Conservation (phyloP, 2,888 invertebrate genomes). For the Polydrusus tereticollis region DNA sequence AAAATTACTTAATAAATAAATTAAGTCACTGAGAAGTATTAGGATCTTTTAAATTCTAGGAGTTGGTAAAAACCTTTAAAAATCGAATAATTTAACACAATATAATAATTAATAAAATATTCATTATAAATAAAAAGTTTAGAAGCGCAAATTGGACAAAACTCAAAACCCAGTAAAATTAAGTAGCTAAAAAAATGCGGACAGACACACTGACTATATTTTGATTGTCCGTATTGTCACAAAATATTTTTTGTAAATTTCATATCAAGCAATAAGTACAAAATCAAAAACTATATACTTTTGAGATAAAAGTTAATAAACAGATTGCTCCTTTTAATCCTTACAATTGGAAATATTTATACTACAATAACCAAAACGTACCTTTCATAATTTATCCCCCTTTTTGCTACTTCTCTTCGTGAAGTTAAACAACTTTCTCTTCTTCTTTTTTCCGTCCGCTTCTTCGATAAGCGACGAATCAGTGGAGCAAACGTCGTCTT, state of each 20-base stretch:
- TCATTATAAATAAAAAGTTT: background rate
- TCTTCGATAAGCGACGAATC: slow-evolving; percentile 80
- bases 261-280: background rate
- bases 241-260: background rate
- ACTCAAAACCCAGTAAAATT: background rate
- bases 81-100: background rate
- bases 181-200: background rate
- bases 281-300: slow-evolving; percentile 3
- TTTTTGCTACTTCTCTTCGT: slow-evolving; percentile 66
- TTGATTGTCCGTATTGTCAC: background rate
- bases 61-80: background rate
- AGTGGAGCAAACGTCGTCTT: slow-evolving; percentile 78
- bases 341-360: slow-evolving; percentile 8
- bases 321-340: background rate
- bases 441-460: slow-evolving; percentile 72
- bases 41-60: background rate
- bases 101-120: background rate
- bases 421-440: slow-evolving; percentile 77
- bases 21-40: slow-evolving; percentile 1
- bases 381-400: slow-evolving; percentile 36
- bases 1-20: background rate
- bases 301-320: background rate
- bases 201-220: background rate
- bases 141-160: background rate
- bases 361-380: background rate